A percentile compares a stretch with the other conserved stretches of the same genome.
Conservation (phyloP, 2,113 vertebrate genomes). For the Amazona guildingii region DNA sequence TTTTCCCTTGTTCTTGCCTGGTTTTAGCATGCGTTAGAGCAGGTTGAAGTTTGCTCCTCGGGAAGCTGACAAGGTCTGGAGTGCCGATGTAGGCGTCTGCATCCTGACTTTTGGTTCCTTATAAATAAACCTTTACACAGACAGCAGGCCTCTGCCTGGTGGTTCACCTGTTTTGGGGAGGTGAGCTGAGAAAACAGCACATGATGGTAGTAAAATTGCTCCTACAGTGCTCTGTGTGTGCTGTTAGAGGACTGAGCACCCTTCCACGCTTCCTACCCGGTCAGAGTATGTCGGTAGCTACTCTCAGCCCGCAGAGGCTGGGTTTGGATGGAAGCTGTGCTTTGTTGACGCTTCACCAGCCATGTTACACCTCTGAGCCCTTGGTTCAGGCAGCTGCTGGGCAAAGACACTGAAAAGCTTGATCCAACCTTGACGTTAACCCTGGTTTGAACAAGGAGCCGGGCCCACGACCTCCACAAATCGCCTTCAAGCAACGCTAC, state of each 20-base stretch:
- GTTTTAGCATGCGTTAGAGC: not conserved
- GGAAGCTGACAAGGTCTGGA: not conserved
- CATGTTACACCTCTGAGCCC: rapidly evolving
- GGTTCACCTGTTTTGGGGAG: not conserved
- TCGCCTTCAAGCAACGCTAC: not conserved
- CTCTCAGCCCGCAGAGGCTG: not conserved
- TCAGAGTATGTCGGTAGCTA: rapidly evolving
- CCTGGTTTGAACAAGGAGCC: not conserved
- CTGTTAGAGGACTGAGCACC: not conserved
- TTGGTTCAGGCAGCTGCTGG: not conserved
- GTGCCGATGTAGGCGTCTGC: not conserved
- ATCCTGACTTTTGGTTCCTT: not conserved
- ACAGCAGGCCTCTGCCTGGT: not conserved
- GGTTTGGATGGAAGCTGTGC: not conserved
- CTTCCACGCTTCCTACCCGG: rapidly evolving
- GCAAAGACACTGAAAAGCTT: not conserved
- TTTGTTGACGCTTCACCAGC: not conserved
- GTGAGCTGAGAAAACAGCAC: not conserved
- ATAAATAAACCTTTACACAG: not conserved
- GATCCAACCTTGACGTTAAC: not conserved
- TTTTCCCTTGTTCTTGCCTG: not conserved
- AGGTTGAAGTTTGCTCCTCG: rapidly evolving
- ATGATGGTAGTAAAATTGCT: too few species aligned
- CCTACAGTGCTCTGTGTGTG: not conserved
- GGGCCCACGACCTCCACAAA: not conserved